phyloP scores from a whole-genome alignment of 2,113 vertebrate species.

The Labeo rohita region DNA sequence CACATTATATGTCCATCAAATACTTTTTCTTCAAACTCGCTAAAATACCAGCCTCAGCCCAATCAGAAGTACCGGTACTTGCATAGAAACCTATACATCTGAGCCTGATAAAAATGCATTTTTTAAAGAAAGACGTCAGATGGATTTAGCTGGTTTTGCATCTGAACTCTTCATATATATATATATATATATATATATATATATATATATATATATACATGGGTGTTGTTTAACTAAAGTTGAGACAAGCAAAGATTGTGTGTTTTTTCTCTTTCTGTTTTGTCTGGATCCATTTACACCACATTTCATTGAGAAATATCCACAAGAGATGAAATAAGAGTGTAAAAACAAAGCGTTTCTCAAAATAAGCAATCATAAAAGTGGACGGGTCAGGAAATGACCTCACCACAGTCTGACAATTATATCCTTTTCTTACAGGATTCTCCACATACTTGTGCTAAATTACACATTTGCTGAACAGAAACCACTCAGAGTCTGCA shows the following conservation, averaged over 20 bases:
- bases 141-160: too few species aligned
- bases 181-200: too few species aligned
- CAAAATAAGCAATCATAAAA: conserved; percentile 57
- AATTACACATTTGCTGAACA: conserved; percentile 8
- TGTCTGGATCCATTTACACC: neutral
- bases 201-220: too few species aligned
- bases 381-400: conserved; percentile 46
- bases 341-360: conserved; percentile 56
- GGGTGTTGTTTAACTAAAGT: neutral
- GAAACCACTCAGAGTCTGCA: neutral
- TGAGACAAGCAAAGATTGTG: neutral
- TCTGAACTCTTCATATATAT: too few species aligned
- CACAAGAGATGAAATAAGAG: neutral
- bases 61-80: too few species aligned
- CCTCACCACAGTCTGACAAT: conserved; percentile 66
- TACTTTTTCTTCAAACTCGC: too few species aligned
- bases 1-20: too few species aligned
- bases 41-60: too few species aligned
- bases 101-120: too few species aligned
- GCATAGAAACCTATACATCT: too few species aligned
- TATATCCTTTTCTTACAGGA: conserved; percentile 61
- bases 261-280: neutral
- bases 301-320: conserved; percentile 50
- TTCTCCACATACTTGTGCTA: conserved; percentile 63
- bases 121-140: too few species aligned